phyloP scores from a whole-genome alignment of 2,888 invertebrate genomes.

The Eupithecia inturbata region DNA sequence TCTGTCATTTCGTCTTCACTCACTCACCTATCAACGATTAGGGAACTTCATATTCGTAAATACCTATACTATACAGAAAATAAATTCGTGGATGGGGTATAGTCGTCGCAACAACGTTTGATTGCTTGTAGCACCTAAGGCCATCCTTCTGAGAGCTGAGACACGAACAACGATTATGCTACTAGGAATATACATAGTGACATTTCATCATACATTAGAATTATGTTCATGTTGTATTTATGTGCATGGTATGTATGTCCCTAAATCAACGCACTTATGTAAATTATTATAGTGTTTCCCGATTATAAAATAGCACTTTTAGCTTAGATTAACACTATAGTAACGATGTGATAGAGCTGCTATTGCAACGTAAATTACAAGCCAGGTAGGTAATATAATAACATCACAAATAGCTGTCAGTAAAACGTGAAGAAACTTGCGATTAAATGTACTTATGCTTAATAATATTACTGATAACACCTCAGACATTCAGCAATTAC shows the following conservation, averaged over 20 bases:
- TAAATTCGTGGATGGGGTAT: too few species aligned
- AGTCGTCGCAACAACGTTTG: neutral
- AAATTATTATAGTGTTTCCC: neutral
- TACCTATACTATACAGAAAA: too few species aligned
- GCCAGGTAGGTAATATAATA: conserved; percentile 4
- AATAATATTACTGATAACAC: conserved; percentile 4
- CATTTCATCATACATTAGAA: neutral
- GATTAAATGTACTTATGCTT: neutral
- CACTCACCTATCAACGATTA: too few species aligned
- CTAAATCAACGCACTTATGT: neutral
- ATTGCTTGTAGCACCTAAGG: neutral
- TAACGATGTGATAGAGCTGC: neutral
- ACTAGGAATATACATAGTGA: neutral
- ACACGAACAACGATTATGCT: neutral
- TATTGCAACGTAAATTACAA: conserved; percentile 1
- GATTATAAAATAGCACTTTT: neutral
- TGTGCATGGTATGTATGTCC: neutral
- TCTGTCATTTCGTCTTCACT: too few species aligned
- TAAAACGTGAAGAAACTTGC: conserved; percentile 15
- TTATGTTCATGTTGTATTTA: neutral
- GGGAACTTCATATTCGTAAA: too few species aligned
- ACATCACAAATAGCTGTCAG: conserved; percentile 7
- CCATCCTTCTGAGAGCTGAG: neutral
- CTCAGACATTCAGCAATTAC: conserved; percentile 15
- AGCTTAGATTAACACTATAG: neutral